Evolutionary conservation across 1,140 invertebrate species (phyloP), one percentile per base, ranked within the genome.

Genomic region (Subanguina moxae): DNA sequence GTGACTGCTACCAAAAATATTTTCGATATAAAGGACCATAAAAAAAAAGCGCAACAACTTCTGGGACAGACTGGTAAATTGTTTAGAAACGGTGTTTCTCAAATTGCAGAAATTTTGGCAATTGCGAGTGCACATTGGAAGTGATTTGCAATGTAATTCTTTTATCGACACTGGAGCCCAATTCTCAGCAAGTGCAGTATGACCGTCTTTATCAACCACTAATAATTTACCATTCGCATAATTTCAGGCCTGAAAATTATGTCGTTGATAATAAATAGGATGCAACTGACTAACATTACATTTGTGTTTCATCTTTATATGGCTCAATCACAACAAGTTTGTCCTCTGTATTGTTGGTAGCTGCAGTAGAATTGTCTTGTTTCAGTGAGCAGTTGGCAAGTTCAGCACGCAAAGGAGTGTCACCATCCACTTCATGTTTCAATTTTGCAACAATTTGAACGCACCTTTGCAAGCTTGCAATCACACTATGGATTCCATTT

Each of bases 281-380:
- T 3, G 23, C 48, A 21, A 21, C n/a, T 52, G n/a, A 1, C 3
- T 52, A 21, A 19, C 1, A 3, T 52, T 52, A 89, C 91, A 95
- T 93, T 86, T 94, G 91, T 71, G 89, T 80, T 86, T 94, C 92
- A 68, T 89, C 89, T 85, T 91, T 86, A 85, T 93, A 91, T 11
- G 27, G 17, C 45, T 67, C 38, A 59, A 72, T 70, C 21, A 61
- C 52, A 48, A 72, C 11, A 38, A 38, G 3, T 71, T 38, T 28
- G 9, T 61, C 48, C 8, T 52, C 15, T 52, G 23, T 25, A 3
- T 8, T 52, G 3, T 52, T 19, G n/a, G n/a, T n/a, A n/a, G n/a
- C n/a, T 5, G 48, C 48, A 21, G 48, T 15, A 52, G 48, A 19
- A 25, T 52, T 52, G 1, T 52, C 17, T 57, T 19, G 21, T 45